These are phyloP conservation scores for Momotus momota DNA, from an alignment of 2,797 vertebrate species.

Conservation along the genomic window DNA sequence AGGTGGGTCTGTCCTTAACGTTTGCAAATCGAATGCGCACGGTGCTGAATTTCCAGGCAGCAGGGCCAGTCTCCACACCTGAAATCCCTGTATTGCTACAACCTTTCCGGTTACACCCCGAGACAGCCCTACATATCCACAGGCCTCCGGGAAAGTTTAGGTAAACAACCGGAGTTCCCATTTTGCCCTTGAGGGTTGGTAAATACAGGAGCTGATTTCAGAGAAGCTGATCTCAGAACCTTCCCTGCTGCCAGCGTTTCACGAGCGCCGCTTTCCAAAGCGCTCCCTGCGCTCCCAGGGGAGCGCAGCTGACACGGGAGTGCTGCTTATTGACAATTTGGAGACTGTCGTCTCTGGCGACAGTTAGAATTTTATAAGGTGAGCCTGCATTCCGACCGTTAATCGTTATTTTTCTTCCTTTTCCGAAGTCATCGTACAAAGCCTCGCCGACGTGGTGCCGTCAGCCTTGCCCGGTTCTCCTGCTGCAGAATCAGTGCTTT, in stretches of 20 bases:
- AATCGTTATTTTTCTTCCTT: not conserved
- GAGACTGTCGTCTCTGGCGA: not conserved
- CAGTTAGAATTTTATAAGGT: not conserved
- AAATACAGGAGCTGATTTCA: conserved; percentile 35
- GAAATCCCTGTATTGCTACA: not conserved
- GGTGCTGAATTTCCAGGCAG: not conserved
- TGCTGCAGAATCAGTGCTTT: not conserved
- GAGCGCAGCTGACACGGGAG: not conserved
- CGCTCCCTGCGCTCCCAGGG: not conserved
- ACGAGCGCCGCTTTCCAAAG: not conserved
- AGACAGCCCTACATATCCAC: not conserved
- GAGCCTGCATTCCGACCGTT: not conserved
- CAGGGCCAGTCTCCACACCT: not conserved
- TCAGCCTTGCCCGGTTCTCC: not conserved
- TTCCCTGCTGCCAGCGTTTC: not conserved
- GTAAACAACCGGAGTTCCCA: conserved; percentile 40
- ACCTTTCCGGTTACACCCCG: not conserved
- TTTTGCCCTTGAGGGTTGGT: conserved; percentile 33
- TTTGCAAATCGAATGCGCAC: not conserved
- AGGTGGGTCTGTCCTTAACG: not conserved
- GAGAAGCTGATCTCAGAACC: conserved; percentile 33
- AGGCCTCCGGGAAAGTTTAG: not conserved
- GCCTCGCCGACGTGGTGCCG: not conserved
- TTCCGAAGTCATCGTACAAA: not conserved
- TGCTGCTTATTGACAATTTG: not conserved